Evolutionary conservation across 2,888 invertebrate species (phyloP).

Genomic region (Quadroppia sp.): DNA sequence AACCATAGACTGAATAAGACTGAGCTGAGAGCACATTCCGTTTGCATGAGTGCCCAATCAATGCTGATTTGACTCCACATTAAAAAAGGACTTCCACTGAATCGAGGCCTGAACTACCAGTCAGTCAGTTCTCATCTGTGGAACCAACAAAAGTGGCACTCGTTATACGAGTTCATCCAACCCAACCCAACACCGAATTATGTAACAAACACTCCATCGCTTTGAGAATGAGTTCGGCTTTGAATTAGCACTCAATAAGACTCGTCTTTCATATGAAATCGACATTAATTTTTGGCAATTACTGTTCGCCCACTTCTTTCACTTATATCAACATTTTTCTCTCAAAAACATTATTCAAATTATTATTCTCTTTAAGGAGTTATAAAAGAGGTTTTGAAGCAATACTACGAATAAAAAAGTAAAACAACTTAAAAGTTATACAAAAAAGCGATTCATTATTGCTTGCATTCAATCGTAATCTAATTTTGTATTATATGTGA

Average conservation of each 20-base stretch:
- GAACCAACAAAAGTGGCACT: background rate
- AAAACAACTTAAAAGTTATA: no score
- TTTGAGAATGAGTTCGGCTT: background rate
- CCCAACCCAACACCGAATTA: slow-evolving; percentile 4
- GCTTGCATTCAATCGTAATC: background rate
- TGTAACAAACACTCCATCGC: slow-evolving; percentile 15
- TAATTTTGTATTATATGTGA: background rate
- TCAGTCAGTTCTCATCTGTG: background rate
- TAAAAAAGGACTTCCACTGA: slow-evolving; percentile 1
- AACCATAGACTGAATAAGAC: background rate
- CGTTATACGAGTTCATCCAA: slow-evolving; percentile 22
- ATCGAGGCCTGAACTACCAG: slow-evolving; percentile 7
- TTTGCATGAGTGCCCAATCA: background rate
- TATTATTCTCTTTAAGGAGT: no score
- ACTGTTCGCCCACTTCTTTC: background rate
- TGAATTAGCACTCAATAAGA: background rate
- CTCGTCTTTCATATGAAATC: background rate
- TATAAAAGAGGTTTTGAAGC: no score
- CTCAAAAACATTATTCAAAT: no score
- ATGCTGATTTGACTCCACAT: background rate
- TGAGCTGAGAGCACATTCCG: background rate
- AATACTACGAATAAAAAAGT: no score
- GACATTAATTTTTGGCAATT: background rate
- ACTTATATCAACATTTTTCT: background rate
- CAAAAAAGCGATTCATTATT: background rate